Evolutionary conservation across 2,888 invertebrate genomes (phyloP), one percentile per base, ranked within the genome.

Genomic region (Stenurella melanura): DNA sequence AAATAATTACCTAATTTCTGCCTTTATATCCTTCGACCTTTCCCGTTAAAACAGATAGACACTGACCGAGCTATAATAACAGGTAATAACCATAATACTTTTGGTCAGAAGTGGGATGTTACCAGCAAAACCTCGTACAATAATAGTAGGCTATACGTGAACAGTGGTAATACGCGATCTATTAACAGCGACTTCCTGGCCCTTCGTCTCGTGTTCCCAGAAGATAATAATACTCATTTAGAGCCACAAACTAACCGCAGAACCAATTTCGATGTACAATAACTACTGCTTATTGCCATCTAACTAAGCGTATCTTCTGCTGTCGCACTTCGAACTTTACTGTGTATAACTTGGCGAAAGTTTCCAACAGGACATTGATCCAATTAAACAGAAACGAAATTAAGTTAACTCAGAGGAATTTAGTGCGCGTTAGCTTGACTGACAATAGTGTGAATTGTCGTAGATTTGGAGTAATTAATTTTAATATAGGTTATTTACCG

Each of bases 131-230:
- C 17, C 30, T 26, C 26, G 26, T 56, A 68, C 67, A 64, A 73
- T 34, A 34, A 34, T 80, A 81, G 76, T 75, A 74, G 76, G 77
- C 78, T 64, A 75, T 75, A 34, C 30, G 30, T 34, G 30, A 34
- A 34, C 30, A 79, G 76, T 78, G 74, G 76, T 79, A 79, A 77
- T 75, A 75, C 77, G 73, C 73, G 68, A 78, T 66, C 80, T 79
- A 82, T 79, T 80, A 80, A 80, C 69, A 77, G 73, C 67, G 77
- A 77, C 82, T 79, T 80, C 78, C 78, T 77, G 79, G 75, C 77
- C 78, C 54, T 60, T n/a, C 61, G 57, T 56, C 72, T 57, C 12
- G 61, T 74, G 71, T 58, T 78, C 77, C 75, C 78, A 71, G 34
- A 73, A 75, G 79, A 78, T 81, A 78, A 76, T 78, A 75, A 74